phyloP scores from a whole-genome alignment of 2,888 invertebrate species.

The Sesamia inferens region DNA sequence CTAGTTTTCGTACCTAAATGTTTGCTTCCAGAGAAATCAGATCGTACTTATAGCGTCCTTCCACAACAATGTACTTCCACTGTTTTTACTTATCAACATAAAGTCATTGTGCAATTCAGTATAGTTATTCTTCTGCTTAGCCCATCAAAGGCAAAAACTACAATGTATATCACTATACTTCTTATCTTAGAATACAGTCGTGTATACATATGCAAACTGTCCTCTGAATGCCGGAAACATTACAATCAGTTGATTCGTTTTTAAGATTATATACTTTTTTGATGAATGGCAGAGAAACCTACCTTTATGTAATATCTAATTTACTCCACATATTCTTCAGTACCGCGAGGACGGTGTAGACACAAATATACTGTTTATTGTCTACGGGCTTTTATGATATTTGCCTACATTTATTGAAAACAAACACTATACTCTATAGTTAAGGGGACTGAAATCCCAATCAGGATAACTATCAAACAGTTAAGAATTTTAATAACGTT shows the following conservation, averaged over 20 bases:
- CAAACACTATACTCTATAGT: conserved; percentile 1
- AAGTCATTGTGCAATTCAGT: background rate
- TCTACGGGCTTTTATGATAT: conserved; percentile 8
- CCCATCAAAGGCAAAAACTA: background rate
- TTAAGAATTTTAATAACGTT: conserved; percentile 68
- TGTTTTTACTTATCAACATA: background rate
- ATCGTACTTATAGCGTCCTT: background rate
- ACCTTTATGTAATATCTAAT: background rate
- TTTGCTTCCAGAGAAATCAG: background rate
- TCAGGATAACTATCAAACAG: conserved; percentile 45
- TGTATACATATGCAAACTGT: background rate
- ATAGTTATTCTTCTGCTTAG: background rate
- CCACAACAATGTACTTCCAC: no score
- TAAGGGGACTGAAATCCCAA: conserved; percentile 20
- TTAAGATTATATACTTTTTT: conserved; percentile 28
- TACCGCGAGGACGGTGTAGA: background rate
- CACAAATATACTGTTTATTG: background rate
- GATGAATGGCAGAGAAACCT: conserved; percentile 10
- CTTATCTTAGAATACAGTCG: background rate
- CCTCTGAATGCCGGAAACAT: conserved; percentile 24
- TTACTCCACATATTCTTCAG: background rate
- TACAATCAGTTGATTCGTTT: conserved; percentile 35
- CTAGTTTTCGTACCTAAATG: background rate
- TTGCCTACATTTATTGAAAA: conserved; percentile 11
- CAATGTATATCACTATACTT: background rate